These are phyloP conservation scores for Synergus laeviventris DNA, from an alignment of 2,888 invertebrate genomes.

Conservation along the genomic window DNA sequence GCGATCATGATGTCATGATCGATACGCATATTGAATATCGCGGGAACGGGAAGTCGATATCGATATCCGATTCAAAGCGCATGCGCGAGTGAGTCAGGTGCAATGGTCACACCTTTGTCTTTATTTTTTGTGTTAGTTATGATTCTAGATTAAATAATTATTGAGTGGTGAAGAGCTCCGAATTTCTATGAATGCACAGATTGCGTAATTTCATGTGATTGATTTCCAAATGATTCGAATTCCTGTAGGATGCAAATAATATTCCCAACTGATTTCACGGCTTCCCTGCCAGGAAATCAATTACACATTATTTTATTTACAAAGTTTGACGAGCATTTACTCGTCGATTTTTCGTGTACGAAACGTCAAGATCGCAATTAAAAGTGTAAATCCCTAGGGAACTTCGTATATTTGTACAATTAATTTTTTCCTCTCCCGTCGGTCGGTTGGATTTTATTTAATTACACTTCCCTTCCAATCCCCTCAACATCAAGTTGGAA, in stretches of 20 bases:
- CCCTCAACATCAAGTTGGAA: constrained; percentile 6
- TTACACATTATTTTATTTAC: neutral
- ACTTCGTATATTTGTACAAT: constrained; percentile 35
- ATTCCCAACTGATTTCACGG: neutral
- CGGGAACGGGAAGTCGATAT: constrained; percentile 49
- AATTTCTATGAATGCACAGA: too few species aligned
- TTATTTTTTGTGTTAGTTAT: neutral
- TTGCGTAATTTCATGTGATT: too few species aligned
- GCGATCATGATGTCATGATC: constrained; percentile 42
- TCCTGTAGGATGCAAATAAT: neutral
- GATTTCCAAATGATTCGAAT: neutral
- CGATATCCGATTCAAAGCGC: constrained; percentile 53
- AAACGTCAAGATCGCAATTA: constrained; percentile 1
- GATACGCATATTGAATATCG: constrained; percentile 50
- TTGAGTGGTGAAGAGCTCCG: neutral
- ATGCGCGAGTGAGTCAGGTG: constrained; percentile 44
- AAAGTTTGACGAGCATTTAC: constrained; percentile 11
- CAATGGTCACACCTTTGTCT: neutral
- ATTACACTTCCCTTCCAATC: constrained; percentile 27
- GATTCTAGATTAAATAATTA: neutral
- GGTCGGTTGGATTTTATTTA: constrained; percentile 28
- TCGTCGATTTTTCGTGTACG: neutral
- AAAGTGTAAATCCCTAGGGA: constrained; percentile 9
- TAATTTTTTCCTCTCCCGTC: constrained; percentile 12
- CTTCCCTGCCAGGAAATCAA: neutral